These are phyloP conservation scores for Parnassius orleans DNA, from an alignment of 2,888 invertebrate genomes.

Conservation along the genomic window DNA sequence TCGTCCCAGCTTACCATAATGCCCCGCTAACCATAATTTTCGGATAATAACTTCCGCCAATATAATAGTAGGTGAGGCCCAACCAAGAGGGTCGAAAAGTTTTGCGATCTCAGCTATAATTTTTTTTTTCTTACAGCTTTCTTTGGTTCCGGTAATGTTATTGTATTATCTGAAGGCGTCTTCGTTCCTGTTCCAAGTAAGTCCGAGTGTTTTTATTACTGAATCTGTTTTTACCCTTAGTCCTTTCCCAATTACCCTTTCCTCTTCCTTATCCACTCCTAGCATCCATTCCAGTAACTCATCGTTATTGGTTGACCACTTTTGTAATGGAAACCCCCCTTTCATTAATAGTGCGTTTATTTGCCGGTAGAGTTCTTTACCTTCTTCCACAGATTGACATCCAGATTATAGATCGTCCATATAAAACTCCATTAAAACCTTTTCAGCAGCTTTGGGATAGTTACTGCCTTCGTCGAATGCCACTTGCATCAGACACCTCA, in stretches of 20 bases:
- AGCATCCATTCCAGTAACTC: conserved; percentile 26
- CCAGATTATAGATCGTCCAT: no score
- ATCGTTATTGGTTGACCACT: conserved; percentile 32
- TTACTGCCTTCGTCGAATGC: conserved; percentile 33
- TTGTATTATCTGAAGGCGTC: conserved; percentile 40
- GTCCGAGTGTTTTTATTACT: conserved; percentile 36
- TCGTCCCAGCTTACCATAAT: no score
- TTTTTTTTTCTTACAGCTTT: conserved; percentile 40
- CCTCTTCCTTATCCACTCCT: not conserved
- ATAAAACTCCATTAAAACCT: no score
- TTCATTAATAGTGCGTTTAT: conserved; percentile 34
- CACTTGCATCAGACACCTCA: conserved; percentile 37
- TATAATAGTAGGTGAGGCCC: no score
- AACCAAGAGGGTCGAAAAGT: conserved; percentile 43
- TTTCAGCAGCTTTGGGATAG: conserved; percentile 34
- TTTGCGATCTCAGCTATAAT: conserved; percentile 37
- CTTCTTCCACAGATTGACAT: no score
- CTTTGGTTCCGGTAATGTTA: conserved; percentile 27
- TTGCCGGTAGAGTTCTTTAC: no score
- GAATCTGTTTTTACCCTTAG: conserved; percentile 31
- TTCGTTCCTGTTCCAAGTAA: conserved; percentile 36
- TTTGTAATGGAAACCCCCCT: conserved; percentile 34
- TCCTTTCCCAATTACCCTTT: not conserved
- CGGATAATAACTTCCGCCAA: no score
- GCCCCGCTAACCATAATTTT: no score